Base-by-base conservation (phyloP, 1,140 invertebrate species). In the Trichomalopsis sarcophagae region DNA sequence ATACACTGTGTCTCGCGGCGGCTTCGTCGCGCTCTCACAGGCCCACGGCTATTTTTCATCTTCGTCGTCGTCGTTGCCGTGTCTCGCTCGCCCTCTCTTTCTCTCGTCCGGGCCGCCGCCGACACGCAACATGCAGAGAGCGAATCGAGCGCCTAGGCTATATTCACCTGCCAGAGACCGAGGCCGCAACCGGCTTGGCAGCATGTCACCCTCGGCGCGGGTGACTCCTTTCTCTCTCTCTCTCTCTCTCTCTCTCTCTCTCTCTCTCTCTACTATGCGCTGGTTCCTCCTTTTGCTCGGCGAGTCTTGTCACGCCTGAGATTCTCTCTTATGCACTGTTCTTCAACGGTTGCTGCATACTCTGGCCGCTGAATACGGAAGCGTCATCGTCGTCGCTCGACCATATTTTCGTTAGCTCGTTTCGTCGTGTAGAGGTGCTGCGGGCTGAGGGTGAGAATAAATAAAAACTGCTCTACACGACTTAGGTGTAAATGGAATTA, bases 161-260 rank as follows among this genome's bases (percentile, higher is more conserved):
- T 84, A 84, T 80, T 84, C 83, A 84, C 77, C 77, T 80, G 77
- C 44, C 78, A 73, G 36, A 75, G 36, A 4, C 14, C 27, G 88
- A 82, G 84, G 84, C 88, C 87, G 90, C 90, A 92, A 93, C 92
- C 91, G 92, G 92, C 91, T 92, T 88, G 91, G 90, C 90, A 91
- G 91, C 91, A 92, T 93, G 91, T 93, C 91, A 92, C 91, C 91
- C 91, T 92, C 87, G 90, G 90, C 89, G 91, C 92, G 92, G 92
- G 92, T 92, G 91, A 92, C 88, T 92, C 89, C 90, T 21, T 14
- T 23, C 62, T 21, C 47, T 21, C 27, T 44, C 40, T 44, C 40
- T 44, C 40, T 69, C 27, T 23, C 62, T 27, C 27, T 27, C 27
- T 21, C 47, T 21, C 27, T 44, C 40, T 44, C 40, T 44, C 40